Base-by-base conservation (phyloP, 1,140 invertebrate species). In the Drosophila asahinai region DNA sequence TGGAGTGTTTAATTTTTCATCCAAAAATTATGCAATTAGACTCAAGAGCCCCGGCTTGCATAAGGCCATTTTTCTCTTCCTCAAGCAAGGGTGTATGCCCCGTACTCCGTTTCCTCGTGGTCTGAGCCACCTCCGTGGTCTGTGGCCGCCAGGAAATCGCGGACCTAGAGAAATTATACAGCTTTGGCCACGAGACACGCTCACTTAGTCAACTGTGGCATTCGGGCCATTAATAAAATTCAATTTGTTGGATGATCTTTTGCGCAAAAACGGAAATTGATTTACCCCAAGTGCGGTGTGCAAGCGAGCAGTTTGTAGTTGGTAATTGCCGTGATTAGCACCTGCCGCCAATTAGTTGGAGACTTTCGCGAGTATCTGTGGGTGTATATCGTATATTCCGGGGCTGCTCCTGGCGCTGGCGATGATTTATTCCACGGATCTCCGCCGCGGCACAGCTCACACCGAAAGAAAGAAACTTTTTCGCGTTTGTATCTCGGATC, bases 401-500 rank as follows among this genome's bases (percentile, higher is more conserved):
- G 30, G 15, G 51, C 45, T 33, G 40, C 76, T 76, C 71, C 70
- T 73, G 67, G 54, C 45, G 11, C 27, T 60, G 45, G 0, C 14
- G 19, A 15, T 65, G 51, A 62, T 61, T 63, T 52, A 72, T 62
- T 78, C 66, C 71, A 70, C 49, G 36, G 15, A 43, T 43, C 61
- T 38, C 36, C n/a, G 42, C n/a, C 19, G 30, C 54, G 33, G 60
- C 62, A 47, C 67, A 38, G 19, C 83, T 78, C 52, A 54, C 77
- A 86, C 72, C 65, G 84, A 86, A 90, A 30, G 27, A 30, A 77
- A 80, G 86, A 86, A 90, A 90, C 79, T 91, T 91, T 87, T 92
- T 92, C 77, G 91, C 91, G 91, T 92, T 92, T 92, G 91, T 90
- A 91, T 91, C 91, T 86, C 70, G 72, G 91, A 91, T 92, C 89